Evolutionary conservation across 2,797 vertebrate species (phyloP).

Genomic region (Adelosebastes latens): DNA sequence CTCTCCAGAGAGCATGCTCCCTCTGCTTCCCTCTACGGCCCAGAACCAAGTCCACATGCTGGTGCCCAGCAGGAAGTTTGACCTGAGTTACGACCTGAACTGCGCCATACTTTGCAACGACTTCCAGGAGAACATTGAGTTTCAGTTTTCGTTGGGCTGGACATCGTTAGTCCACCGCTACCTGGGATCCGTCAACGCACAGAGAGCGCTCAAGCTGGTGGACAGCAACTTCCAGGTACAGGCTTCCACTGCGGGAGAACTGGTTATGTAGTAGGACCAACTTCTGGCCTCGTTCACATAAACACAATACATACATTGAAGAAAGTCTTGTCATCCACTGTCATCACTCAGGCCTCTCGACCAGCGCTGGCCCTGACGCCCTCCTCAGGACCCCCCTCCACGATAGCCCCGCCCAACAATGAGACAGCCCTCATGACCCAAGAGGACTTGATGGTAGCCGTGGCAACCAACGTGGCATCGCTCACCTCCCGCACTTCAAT

Average conservation of each 20-base stretch:
- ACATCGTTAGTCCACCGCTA: slow-evolving; percentile 90
- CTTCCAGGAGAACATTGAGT: slow-evolving; percentile 97
- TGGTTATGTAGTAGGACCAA: not conserved
- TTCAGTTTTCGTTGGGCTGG: slow-evolving; percentile 96
- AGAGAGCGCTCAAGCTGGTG: slow-evolving; percentile 87
- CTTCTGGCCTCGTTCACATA: not conserved
- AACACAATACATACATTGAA: not conserved
- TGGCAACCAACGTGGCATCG: slow-evolving; percentile 89
- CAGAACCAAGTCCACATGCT: slow-evolving; percentile 89
- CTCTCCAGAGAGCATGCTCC: slow-evolving; percentile 89
- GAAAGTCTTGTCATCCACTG: no score
- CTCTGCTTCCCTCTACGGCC: slow-evolving; percentile 88
- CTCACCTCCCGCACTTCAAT: slow-evolving; percentile 94
- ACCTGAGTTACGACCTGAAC: slow-evolving; percentile 97
- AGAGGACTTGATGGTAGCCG: slow-evolving; percentile 90
- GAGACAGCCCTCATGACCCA: slow-evolving; percentile 81
- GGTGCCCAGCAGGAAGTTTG: slow-evolving; percentile 91
- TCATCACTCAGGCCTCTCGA: slow-evolving; percentile 59
- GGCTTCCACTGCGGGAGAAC: not conserved
- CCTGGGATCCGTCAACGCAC: slow-evolving; percentile 90
- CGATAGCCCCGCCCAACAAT: slow-evolving; percentile 62
- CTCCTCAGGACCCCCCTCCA: slow-evolving; percentile 78
- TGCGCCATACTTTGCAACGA: slow-evolving; percentile 92
- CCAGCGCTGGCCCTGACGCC: slow-evolving; percentile 88
- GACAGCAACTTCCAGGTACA: slow-evolving; percentile 89